Conservation (phyloP, 2,888 invertebrate genomes). For the Mimas tiliae region DNA sequence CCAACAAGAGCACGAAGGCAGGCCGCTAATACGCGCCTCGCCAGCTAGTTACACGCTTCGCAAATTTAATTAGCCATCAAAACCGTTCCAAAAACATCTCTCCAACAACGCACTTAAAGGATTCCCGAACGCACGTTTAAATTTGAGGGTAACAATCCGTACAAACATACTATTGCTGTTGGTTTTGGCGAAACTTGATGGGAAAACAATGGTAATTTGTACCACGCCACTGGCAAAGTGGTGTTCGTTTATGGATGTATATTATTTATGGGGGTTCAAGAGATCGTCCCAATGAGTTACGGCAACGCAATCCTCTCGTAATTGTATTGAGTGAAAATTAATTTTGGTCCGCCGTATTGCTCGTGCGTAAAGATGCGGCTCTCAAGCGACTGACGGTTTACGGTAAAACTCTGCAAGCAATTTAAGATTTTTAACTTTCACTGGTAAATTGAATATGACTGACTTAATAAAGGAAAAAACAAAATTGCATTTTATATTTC, state of each 20-base stretch:
- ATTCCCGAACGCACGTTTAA: constrained; percentile 38
- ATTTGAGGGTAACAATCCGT: constrained; percentile 57
- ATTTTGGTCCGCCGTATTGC: constrained; percentile 45
- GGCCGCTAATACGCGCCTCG: constrained; percentile 75
- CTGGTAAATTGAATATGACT: constrained; percentile 14
- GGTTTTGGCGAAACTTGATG: background rate
- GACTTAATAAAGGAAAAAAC: background rate
- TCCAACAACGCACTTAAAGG: constrained; percentile 36
- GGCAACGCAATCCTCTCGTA: constrained; percentile 56
- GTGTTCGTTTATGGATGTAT: constrained; percentile 57
- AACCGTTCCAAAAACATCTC: constrained; percentile 40
- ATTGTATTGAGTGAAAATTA: constrained; percentile 74
- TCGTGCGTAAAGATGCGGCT: constrained; percentile 4
- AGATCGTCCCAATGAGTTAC: constrained; percentile 63
- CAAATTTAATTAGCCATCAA: constrained; percentile 39
- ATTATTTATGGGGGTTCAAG: constrained; percentile 76
- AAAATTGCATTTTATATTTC: background rate
- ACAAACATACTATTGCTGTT: constrained; percentile 43
- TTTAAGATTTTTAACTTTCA: constrained; percentile 11
- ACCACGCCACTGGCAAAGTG: constrained; percentile 32
- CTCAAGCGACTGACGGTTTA: constrained; percentile 6
- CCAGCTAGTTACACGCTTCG: constrained; percentile 68
- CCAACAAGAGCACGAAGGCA: constrained; percentile 66
- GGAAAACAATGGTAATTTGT: constrained; percentile 17
- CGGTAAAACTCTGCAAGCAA: background rate